Conservation (phyloP, 2,113 vertebrate species). For the Passer domesticus region DNA sequence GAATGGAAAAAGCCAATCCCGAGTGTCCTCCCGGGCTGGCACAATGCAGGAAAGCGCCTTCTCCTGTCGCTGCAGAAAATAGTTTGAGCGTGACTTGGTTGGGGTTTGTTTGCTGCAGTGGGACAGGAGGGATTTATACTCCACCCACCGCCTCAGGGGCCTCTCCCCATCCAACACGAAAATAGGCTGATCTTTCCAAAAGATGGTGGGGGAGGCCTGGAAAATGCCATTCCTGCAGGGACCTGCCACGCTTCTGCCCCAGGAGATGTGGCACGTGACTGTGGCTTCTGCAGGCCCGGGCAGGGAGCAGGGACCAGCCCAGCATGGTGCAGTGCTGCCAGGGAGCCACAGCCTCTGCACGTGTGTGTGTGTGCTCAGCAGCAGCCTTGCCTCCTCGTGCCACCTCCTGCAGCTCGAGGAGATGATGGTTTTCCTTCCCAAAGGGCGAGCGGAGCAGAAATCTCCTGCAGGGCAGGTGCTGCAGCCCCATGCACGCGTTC, state of each 20-base stretch:
- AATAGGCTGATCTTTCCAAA: constrained; percentile 23
- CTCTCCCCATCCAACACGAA: neutral
- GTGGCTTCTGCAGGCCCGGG: neutral
- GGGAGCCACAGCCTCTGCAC: neutral
- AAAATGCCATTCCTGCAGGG: constrained; percentile 27
- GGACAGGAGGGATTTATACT: constrained; percentile 38
- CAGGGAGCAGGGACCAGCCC: neutral
- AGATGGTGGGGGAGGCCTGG: neutral
- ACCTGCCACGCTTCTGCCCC: neutral
- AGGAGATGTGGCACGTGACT: neutral
- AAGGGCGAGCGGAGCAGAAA: neutral
- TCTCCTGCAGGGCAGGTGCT: neutral
- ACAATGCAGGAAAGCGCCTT: neutral
- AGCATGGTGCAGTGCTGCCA: neutral
- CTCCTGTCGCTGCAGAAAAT: neutral
- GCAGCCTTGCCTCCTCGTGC: neutral
- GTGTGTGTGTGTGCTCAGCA: neutral
- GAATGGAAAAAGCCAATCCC: neutral
- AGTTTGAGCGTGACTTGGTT: constrained; percentile 37
- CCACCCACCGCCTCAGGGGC: constrained; percentile 3
- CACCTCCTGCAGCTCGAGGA: neutral
- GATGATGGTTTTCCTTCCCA: neutral
- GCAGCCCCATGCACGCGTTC: rapidly evolving
- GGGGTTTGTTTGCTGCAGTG: constrained; percentile 16
- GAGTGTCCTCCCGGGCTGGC: neutral